Evolutionary conservation across 2,888 invertebrate species (phyloP).

Genomic region (Xanthia togata): DNA sequence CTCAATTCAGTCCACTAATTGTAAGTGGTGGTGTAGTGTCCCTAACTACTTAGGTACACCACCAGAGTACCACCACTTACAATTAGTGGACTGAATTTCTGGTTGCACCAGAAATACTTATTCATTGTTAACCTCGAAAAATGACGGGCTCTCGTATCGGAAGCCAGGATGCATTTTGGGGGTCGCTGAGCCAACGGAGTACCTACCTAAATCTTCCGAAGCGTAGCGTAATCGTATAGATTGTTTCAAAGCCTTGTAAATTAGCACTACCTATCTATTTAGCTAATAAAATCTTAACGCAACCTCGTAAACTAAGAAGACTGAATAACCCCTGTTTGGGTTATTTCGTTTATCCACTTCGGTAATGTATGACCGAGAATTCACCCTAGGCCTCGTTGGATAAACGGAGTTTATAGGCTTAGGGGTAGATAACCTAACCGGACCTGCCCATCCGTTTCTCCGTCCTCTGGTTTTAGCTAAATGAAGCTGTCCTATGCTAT

Average conservation of each 20-base stretch:
- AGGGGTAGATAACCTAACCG: no score
- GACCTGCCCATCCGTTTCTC: background rate
- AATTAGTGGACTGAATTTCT: background rate
- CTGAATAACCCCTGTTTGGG: no score
- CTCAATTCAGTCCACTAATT: no score
- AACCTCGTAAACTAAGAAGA: background rate
- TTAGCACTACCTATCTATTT: background rate
- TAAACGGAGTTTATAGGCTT: no score
- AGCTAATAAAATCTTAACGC: background rate
- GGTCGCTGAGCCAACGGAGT: conserved; percentile 7
- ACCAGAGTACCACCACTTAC: background rate
- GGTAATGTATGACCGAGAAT: no score
- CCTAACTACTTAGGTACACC: background rate
- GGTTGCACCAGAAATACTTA: background rate
- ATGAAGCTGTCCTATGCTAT: background rate
- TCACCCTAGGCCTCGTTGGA: no score
- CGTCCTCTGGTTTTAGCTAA: background rate
- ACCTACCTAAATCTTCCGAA: conserved; percentile 4
- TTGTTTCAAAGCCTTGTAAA: conserved; percentile 7
- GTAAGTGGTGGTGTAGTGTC: no score
- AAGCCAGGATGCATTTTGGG: conserved; percentile 10
- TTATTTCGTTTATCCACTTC: no score
- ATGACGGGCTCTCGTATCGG: background rate
- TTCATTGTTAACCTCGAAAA: background rate
- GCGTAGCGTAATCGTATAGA: no score